Conservation (phyloP, 2,888 invertebrate genomes). For the Drosophila paramelanica region DNA sequence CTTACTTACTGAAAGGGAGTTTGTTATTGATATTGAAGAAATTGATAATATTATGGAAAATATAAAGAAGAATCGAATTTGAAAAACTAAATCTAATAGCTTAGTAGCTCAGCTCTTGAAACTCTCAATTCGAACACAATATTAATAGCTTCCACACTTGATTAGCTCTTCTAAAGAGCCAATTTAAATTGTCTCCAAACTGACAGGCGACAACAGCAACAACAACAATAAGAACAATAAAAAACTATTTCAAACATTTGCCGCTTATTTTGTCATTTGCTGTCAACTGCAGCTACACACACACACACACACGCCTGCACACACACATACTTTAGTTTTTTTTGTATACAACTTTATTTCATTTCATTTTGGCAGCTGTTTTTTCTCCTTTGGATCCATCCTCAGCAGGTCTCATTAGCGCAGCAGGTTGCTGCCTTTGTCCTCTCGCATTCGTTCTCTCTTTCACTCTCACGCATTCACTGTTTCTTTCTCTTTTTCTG, state of each 20-base stretch:
- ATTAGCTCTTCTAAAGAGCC: constrained; percentile 25
- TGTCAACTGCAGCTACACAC: constrained; percentile 64
- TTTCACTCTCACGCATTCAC: background rate
- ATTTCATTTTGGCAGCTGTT: constrained; percentile 69
- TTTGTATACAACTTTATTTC: constrained; percentile 74
- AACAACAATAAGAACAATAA: constrained; percentile 38
- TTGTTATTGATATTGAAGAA: too few species aligned
- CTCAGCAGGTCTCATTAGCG: constrained; percentile 75
- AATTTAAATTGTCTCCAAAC: constrained; percentile 42
- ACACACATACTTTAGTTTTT: constrained; percentile 12
- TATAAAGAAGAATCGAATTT: background rate
- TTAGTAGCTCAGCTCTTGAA: background rate
- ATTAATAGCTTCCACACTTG: constrained; percentile 16
- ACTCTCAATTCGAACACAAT: background rate
- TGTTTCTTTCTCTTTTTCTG: constrained; percentile 1
- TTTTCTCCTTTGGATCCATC: constrained; percentile 41
- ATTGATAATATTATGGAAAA: background rate
- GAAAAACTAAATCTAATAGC: background rate
- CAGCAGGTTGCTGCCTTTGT: constrained; percentile 67
- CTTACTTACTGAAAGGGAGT: too few species aligned
- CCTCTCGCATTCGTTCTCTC: constrained; percentile 13
- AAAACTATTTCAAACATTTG: constrained; percentile 71
- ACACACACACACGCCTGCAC: constrained; percentile 15
- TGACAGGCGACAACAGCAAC: constrained; percentile 58
- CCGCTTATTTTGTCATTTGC: constrained; percentile 76